Evolutionary conservation across 2,888 invertebrate species (phyloP).

Genomic region (Antitype chi): DNA sequence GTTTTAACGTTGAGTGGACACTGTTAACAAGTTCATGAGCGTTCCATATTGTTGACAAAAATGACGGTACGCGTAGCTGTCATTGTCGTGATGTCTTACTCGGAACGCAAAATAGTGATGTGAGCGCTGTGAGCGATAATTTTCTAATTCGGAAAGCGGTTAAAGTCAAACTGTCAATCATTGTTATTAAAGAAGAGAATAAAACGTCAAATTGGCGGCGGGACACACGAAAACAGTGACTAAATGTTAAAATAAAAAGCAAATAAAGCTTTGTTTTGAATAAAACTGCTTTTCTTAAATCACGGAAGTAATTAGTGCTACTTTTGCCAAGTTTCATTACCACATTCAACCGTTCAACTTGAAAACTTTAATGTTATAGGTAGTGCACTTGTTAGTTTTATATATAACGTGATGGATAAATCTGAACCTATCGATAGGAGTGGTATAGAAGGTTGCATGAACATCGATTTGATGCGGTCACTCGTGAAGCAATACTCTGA

Average conservation of each 20-base stretch:
- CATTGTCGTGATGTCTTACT: no score
- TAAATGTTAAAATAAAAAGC: background rate
- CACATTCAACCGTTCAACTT: conserved; percentile 1
- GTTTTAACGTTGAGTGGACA: no score
- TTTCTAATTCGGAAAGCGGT: no score
- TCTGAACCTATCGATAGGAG: conserved; percentile 76
- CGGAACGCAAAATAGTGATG: no score
- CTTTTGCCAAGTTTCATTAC: background rate
- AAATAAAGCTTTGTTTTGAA: background rate
- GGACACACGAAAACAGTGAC: conserved; percentile 59
- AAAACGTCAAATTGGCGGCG: conserved; percentile 53
- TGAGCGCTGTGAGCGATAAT: no score
- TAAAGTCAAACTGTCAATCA: conserved; percentile 22
- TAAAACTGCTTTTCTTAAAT: conserved; percentile 1
- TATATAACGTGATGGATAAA: conserved; percentile 75
- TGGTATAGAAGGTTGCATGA: conserved; percentile 77
- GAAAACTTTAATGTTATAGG: conserved; percentile 8
- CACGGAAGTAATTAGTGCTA: background rate
- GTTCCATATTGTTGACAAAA: no score
- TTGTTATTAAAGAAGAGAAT: background rate
- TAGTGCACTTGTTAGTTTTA: conserved; percentile 30
- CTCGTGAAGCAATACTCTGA: conserved; percentile 89
- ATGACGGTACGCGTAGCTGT: no score
- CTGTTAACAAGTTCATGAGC: no score
- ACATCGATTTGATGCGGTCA: conserved; percentile 87